Evolutionary conservation across 2,113 vertebrate genomes (phyloP).

Genomic region (Psettodes erumei): DNA sequence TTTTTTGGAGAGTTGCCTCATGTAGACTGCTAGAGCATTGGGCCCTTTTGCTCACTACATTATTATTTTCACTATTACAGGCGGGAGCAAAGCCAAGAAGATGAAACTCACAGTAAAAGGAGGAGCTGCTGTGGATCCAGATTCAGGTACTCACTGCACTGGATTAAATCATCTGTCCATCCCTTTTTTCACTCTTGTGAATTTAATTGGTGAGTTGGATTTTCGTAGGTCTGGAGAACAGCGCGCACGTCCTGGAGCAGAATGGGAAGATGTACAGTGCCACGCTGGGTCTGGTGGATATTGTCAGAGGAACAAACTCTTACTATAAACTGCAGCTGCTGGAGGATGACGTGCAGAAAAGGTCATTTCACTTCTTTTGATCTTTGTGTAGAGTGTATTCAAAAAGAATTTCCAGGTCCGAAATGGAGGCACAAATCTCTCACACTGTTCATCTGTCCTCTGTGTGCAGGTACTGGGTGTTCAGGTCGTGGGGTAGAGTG

Average conservation of each 20-base stretch:
- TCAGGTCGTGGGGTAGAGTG: constrained; percentile 97
- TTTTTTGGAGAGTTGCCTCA: not conserved
- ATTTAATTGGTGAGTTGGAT: not conserved
- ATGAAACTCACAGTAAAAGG: constrained; percentile 99
- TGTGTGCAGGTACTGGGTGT: constrained; percentile 93
- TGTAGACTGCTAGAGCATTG: not conserved
- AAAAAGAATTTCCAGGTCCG: too few relatives aligned
- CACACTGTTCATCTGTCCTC: not conserved
- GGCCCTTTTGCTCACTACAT: not conserved
- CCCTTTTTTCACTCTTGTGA: not conserved
- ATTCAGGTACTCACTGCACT: constrained; percentile 85
- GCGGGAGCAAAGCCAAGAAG: constrained; percentile 92
- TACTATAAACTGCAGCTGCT: constrained; percentile 98
- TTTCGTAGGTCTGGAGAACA: constrained; percentile 90
- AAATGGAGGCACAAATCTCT: too few relatives aligned
- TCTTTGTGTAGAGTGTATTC: not conserved
- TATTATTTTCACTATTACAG: constrained; percentile 71
- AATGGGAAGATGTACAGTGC: constrained; percentile 95
- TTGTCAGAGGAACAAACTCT: constrained; percentile 95
- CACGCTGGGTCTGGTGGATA: constrained; percentile 95
- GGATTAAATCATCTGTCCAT: not conserved
- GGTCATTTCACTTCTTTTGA: constrained; percentile 75
- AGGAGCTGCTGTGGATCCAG: constrained; percentile 96
- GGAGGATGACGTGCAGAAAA: constrained; percentile 93
- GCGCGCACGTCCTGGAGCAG: constrained; percentile 95